phyloP scores from a whole-genome alignment of 2,888 invertebrate genomes.

The Matsumyia berberina region DNA sequence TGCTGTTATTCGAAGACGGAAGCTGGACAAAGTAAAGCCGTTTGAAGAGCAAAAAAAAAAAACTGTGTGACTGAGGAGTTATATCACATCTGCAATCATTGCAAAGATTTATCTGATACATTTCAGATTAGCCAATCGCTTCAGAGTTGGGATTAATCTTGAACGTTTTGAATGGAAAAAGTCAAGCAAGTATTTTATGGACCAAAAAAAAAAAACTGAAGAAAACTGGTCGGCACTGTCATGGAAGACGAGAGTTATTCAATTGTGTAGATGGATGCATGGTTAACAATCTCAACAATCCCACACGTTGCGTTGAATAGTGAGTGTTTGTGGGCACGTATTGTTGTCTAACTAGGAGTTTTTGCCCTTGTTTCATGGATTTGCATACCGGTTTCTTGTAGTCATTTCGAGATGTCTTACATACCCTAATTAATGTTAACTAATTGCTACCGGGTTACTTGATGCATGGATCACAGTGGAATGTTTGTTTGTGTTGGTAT shows the following conservation, averaged over 20 bases:
- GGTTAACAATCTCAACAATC: conserved; percentile 52
- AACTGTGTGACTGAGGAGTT: conserved; percentile 15
- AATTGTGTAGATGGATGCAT: conserved; percentile 29
- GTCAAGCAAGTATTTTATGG: conserved; percentile 10
- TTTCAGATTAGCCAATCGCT: conserved; percentile 34
- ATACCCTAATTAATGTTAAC: conserved; percentile 45
- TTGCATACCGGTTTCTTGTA: conserved; percentile 41
- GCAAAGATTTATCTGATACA: conserved; percentile 44
- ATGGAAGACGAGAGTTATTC: conserved; percentile 24
- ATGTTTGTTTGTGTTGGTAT: not conserved
- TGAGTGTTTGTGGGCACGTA: conserved; percentile 19
- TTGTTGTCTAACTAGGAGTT: conserved; percentile 53
- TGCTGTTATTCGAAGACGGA: conserved; percentile 38
- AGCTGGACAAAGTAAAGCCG: conserved; percentile 8
- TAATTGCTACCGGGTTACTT: conserved; percentile 61
- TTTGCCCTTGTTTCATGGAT: conserved; percentile 62
- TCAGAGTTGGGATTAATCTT: not conserved
- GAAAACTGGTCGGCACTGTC: conserved; percentile 13
- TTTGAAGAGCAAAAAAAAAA: conserved; percentile 22
- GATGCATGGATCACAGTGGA: not conserved
- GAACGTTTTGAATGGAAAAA: conserved; percentile 24
- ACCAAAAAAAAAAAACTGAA: not conserved
- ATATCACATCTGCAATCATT: conserved; percentile 50
- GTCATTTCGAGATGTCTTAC: conserved; percentile 29
- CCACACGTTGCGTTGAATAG: conserved; percentile 26